Evolutionary conservation across 2,113 vertebrate genomes (phyloP), one percentile per base, ranked within the genome.

Genomic region (Rana temporaria): DNA sequence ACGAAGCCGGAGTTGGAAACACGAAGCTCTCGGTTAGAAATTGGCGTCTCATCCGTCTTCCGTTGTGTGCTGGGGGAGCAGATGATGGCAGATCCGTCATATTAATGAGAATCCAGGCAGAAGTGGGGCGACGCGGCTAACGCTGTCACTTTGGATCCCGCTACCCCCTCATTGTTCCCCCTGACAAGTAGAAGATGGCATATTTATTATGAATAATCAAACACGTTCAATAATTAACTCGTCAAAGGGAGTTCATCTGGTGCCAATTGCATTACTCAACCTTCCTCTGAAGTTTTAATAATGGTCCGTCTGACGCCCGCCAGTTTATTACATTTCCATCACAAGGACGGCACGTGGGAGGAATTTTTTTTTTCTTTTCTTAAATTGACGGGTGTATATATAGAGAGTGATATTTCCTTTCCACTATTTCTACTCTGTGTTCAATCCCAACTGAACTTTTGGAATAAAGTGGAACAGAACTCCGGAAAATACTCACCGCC

Each of bases 171-270:
- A 81, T 81, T 57, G 67, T 62, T 63, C 22, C 7, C 66, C 14
- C 16, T 71, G 67, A 81, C 78, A 81, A 19, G 48, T 16, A 19
- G 26, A 32, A 76, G 32, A 8, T 71, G 52, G 38, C 20, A 42
- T 26, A 60, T 70, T 24, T 65, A 60, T 24, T 71, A 71, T 62
- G 55, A 71, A 70, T 81, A 62, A 81, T 81, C 78, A 62, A 81
- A 52, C 30, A 48, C 11, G 6, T 34, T 42, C 66, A 70, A 70
- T 80, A 80, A 80, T 80, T 69, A 80, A 80, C 26, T 80, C 78
- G 18, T 62, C 78, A 70, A 60, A 42, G 20, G 24, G 56, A 71
- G 66, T 52, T 80, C 78, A 70, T 80, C 56, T 60, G 18, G 34
- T 80, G 20, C 18, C 56, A 70, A 30, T 71, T 52, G 20, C 6